A percentile compares a stretch with the other conserved stretches of the same genome.
Conservation (phyloP, 2,797 vertebrate species). For the Acridotheres tristis region DNA sequence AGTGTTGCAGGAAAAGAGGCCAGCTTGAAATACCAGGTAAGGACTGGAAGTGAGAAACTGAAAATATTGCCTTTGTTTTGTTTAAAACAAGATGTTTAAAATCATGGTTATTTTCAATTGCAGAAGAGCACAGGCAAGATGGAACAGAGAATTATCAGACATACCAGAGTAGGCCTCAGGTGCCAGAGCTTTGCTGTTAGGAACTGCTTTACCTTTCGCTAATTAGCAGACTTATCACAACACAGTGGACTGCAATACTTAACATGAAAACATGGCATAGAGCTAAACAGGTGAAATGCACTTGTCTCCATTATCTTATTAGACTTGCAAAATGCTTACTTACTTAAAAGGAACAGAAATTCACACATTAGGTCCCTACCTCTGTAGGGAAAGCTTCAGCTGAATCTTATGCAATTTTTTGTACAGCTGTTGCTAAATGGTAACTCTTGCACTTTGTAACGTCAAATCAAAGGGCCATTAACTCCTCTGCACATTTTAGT, state of each 20-base stretch:
- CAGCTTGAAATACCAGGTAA: neutral
- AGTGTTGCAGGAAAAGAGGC: neutral
- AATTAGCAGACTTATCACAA: neutral
- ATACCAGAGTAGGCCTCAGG: neutral
- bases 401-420: neutral
- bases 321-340: neutral
- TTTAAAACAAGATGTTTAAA: neutral
- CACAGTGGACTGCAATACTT: neutral
- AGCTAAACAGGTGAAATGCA: neutral
- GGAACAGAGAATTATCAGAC: neutral
- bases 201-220: neutral
- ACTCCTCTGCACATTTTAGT: neutral
- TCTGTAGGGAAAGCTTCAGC: neutral
- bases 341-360: neutral
- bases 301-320: neutral
- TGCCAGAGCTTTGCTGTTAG: neutral
- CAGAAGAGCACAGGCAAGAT: neutral
- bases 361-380: neutral
- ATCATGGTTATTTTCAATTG: neutral
- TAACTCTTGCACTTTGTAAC: neutral
- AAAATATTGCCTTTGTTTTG: neutral
- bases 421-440: neutral
- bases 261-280: neutral
- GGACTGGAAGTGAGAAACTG: neutral
- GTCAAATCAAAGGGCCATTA: neutral